Percentiles rank a stretch among this genome's conserved stretches.
Evolutionary conservation across 2,113 vertebrate genomes (phyloP).

Genomic region (Harpagus bidentatus): DNA sequence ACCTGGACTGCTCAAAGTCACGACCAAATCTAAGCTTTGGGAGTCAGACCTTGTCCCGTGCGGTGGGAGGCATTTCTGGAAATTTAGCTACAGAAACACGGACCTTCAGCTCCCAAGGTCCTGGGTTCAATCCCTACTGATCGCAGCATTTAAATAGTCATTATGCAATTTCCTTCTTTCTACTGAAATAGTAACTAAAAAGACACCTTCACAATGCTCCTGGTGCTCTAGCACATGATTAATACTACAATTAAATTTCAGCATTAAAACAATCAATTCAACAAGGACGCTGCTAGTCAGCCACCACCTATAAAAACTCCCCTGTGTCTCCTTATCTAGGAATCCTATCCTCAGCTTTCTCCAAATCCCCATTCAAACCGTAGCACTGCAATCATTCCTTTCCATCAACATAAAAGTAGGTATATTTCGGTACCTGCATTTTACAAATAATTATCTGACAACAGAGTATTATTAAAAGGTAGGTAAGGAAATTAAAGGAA

Average conservation of each 20-base stretch:
- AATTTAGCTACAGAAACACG: not conserved
- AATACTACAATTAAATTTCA: not conserved
- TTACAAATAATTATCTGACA: not conserved
- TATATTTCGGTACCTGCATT: not conserved
- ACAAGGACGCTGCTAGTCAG: not conserved
- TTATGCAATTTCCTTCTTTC: not conserved
- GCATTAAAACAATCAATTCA: not conserved
- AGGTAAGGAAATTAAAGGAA: not conserved
- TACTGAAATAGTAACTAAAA: not conserved
- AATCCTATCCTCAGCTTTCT: not conserved
- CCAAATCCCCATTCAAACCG: not conserved
- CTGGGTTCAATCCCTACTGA: not conserved
- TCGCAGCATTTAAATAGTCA: not conserved
- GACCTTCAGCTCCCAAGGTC: not conserved
- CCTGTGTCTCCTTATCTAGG: not conserved
- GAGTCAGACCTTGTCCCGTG: rapidly evolving
- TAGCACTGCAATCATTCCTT: not conserved
- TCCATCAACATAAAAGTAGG: not conserved
- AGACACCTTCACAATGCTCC: not conserved
- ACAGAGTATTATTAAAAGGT: not conserved
- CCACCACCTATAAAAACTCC: not conserved
- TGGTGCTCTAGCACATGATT: not conserved
- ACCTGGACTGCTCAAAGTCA: not conserved
- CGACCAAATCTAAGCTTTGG: not conserved
- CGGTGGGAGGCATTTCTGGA: not conserved